These are phyloP conservation scores for Metridium senile DNA, from an alignment of 92 coral and sea anemone genomes.

Conservation along the genomic window DNA sequence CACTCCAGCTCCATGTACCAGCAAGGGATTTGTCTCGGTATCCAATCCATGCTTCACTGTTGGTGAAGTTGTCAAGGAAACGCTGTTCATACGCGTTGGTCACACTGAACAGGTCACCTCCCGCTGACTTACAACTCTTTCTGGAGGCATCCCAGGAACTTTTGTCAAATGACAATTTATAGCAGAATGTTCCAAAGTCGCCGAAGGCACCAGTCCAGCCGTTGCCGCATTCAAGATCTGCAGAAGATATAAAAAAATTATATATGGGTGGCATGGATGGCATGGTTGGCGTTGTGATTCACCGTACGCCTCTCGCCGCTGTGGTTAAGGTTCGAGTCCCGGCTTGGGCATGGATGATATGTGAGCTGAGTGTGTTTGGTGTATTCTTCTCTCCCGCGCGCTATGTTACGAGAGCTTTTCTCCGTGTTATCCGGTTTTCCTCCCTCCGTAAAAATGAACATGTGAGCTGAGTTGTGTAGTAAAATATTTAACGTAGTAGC, in stretches of 20 bases:
- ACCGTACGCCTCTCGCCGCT: no score
- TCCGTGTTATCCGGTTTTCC: no score
- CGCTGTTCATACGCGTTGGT: slow-evolving; percentile 97
- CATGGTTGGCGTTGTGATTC: no score
- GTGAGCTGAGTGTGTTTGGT: no score
- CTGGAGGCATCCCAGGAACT: slow-evolving; percentile 88
- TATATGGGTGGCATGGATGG: no score
- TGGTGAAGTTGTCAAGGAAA: slow-evolving; percentile 84
- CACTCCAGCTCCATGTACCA: slow-evolving; percentile 99
- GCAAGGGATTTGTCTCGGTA: slow-evolving; percentile 91
- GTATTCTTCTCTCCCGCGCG: no score
- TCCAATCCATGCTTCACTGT: slow-evolving; percentile 85
- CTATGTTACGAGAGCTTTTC: no score
- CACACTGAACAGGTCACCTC: slow-evolving; percentile 95
- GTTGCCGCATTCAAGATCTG: slow-evolving; percentile 90
- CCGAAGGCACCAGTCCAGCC: slow-evolving; percentile 98
- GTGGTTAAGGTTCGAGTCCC: no score
- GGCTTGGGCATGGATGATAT: no score
- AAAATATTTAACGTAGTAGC: no score
- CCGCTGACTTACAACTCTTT: slow-evolving; percentile 65
- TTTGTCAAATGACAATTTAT: slow-evolving; percentile 69
- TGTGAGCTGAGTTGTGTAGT: not conserved
- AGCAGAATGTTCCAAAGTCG: slow-evolving; percentile 96
- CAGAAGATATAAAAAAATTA: not conserved
- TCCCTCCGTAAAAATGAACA: no score